Percentiles rank a stretch among this genome's conserved stretches.
These are phyloP conservation scores for Drosophila lacicola DNA, from an alignment of 2,888 invertebrate genomes.

Conservation along the genomic window DNA sequence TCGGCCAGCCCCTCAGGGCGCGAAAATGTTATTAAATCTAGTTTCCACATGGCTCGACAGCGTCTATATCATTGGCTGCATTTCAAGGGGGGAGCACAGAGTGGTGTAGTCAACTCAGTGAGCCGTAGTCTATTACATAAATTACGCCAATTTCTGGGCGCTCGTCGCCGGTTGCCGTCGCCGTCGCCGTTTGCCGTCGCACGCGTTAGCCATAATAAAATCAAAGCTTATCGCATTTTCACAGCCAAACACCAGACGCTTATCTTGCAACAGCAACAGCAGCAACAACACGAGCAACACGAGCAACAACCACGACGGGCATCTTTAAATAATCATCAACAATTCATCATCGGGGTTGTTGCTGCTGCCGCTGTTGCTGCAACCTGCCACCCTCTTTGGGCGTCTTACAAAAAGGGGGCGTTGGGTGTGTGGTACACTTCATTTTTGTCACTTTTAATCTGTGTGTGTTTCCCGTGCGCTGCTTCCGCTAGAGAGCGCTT, in stretches of 20 bases:
- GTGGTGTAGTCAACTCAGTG: slow-evolving; percentile 36
- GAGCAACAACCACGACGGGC: slow-evolving; percentile 53
- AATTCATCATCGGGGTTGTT: slow-evolving; percentile 80
- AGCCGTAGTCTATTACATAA: slow-evolving; percentile 77
- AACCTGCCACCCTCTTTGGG: slow-evolving; percentile 55
- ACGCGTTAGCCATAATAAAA: slow-evolving; percentile 75
- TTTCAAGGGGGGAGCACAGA: slow-evolving; percentile 2
- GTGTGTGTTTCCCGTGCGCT: slow-evolving; percentile 62
- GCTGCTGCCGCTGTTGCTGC: slow-evolving; percentile 15
- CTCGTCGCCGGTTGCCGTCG: slow-evolving; percentile 32
- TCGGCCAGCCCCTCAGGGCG: slow-evolving; percentile 28
- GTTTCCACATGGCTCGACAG: slow-evolving; percentile 77
- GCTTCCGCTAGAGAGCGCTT: slow-evolving; percentile 51
- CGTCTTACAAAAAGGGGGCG: slow-evolving; percentile 4
- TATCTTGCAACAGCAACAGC: slow-evolving; percentile 70
- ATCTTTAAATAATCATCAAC: slow-evolving; percentile 84
- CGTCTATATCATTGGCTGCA: slow-evolving; percentile 61
- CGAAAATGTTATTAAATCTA: slow-evolving; percentile 81
- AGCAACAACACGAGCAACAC: slow-evolving; percentile 31
- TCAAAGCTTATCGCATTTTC: slow-evolving; percentile 83
- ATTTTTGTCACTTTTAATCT: slow-evolving; percentile 81
- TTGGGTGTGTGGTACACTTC: slow-evolving; percentile 57
- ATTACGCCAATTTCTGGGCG: slow-evolving; percentile 70
- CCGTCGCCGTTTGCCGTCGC: slow-evolving; percentile 45
- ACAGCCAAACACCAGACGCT: slow-evolving; percentile 81